phyloP scores from a whole-genome alignment of 2,113 vertebrate species.

The Brachirus orientalis region DNA sequence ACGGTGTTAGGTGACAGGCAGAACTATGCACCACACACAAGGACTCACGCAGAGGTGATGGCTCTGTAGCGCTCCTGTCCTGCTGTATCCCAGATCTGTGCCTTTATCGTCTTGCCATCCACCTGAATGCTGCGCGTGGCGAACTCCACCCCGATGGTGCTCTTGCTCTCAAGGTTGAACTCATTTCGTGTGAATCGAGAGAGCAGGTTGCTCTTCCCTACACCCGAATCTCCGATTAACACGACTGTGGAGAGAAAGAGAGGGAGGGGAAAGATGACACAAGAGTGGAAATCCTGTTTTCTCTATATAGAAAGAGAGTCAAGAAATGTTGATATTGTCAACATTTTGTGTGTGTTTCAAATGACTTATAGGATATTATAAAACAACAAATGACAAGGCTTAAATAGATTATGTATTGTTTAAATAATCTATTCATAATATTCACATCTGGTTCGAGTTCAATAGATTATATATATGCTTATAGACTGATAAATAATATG shows the following conservation, averaged over 20 bases:
- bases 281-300: background rate
- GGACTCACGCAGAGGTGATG: conserved; percentile 96
- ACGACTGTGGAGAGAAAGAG: conserved; percentile 82
- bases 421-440: no score
- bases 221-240: conserved; percentile 86
- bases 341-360: background rate
- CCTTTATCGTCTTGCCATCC: conserved; percentile 98
- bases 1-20: background rate
- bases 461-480: no score
- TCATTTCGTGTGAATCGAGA: conserved; percentile 96
- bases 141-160: conserved; percentile 98
- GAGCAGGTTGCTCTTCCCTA: conserved; percentile 85
- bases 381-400: background rate
- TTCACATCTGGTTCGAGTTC: no score
- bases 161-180: conserved; percentile 98
- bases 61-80: conserved; percentile 97
- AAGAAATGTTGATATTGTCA: conserved; percentile 22
- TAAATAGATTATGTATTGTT: no score
- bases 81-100: conserved; percentile 98
- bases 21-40: conserved; percentile 11
- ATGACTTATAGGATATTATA: conserved; percentile 9
- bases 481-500: background rate
- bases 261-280: conserved; percentile 5
- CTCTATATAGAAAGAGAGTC: conserved; percentile 1
- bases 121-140: conserved; percentile 98